Evolutionary conservation across 2,888 invertebrate genomes (phyloP).

Genomic region (Frankliniella intonsa): DNA sequence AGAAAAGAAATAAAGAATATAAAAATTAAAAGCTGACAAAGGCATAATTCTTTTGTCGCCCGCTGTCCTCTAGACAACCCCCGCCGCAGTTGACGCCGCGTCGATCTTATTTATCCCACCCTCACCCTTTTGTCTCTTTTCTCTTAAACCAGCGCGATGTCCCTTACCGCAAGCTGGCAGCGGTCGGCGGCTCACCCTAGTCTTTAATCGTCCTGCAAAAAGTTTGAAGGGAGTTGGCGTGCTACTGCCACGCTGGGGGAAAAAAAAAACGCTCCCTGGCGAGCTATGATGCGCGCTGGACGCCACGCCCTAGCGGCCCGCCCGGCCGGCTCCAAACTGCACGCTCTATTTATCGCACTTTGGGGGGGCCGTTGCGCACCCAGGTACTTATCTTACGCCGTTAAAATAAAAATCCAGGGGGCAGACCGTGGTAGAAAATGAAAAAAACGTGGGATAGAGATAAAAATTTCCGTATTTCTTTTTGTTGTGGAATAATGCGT

Average conservation of each 20-base stretch:
- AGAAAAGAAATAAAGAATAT: too few species aligned
- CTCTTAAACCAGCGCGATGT: too few species aligned
- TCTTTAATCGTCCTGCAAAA: background rate
- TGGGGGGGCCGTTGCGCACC: background rate
- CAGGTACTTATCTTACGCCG: background rate
- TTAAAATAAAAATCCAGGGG: background rate
- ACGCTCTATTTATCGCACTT: background rate
- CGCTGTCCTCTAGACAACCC: too few species aligned
- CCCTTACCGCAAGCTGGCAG: too few species aligned
- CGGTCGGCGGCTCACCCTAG: background rate
- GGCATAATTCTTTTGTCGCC: too few species aligned
- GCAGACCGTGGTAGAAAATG: too few species aligned
- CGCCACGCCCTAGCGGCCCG: background rate
- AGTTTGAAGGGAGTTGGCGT: background rate
- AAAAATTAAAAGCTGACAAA: too few species aligned
- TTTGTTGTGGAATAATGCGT: background rate
- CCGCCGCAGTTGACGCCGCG: too few species aligned
- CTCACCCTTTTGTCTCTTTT: too few species aligned
- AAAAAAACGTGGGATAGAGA: too few species aligned
- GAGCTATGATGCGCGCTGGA: background rate
- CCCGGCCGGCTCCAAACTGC: background rate
- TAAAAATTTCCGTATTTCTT: background rate
- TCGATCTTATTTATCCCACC: too few species aligned
- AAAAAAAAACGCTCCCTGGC: background rate
- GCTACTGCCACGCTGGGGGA: background rate